Base-by-base conservation (phyloP, 2,888 invertebrate species). In the Latheticus oryzae region DNA sequence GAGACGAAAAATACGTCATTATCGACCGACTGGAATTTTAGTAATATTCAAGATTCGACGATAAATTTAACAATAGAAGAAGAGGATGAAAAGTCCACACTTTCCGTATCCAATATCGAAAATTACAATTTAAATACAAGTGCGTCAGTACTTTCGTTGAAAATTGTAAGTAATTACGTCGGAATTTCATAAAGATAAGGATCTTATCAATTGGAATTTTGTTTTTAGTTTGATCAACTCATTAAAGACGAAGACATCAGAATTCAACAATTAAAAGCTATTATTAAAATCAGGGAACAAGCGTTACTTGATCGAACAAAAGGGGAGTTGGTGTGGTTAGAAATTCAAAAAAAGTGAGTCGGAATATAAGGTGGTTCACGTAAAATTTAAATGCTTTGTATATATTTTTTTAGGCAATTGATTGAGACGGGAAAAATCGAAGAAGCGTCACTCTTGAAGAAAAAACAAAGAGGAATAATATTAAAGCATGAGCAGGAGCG, bases 231-330 rank as follows among this genome's bases (percentile, higher is more conserved):
- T 72, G 85, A 85, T 58, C 84, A 85, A 70, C 78, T 89, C 66
- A 84, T 87, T 63, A 85, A 84, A 72, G 87, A 87, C 66, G 89
- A 90, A 75, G 85, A 86, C 65, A 78, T 82, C 8, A 80, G 88
- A 69, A 83, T 86, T 1, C 84, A 87, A 65, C 85, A 89, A 74
- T 80, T 89, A 67, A 82, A 84, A 60, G 82, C 85, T 32, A 76
- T 88, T 28, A 79, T 90, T 33, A 85, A 86, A 73, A 82, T 88
- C 47, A 80, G 87, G 3, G 88, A 89, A 72, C 85, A 86, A 69
- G 83, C 86, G 0, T 73, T 89, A 47, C 79, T 86, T 24, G 87
- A 89, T 75, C 82, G 87, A 62, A 86, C 87, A 1, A 86, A 85
- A 73, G 83, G 84, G 1, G 85, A 87, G 75, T 76, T 87, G 60